Evolutionary conservation across 53 echinoderm and acorn worm genomes (phyloP).

Genomic region (Temnopleurus reevesii): DNA sequence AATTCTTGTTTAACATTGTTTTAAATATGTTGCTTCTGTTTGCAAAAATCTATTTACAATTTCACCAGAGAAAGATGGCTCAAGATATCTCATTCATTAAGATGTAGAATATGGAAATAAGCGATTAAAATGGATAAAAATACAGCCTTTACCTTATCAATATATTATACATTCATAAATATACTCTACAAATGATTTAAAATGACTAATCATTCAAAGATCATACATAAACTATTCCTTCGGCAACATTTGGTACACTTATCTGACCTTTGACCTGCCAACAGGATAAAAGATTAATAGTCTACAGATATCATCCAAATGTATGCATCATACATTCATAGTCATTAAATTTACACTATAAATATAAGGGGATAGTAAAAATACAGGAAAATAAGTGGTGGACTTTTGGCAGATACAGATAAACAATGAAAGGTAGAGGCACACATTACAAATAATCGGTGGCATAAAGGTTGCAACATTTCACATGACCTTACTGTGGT

Average conservation of each 20-base stretch:
- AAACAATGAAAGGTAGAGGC: background rate
- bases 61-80: constrained; percentile 60
- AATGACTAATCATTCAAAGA: background rate
- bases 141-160: constrained; percentile 14
- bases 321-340: too few relatives aligned
- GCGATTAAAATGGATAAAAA: background rate
- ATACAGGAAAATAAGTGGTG: too few relatives aligned
- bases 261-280: too few relatives aligned
- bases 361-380: too few relatives aligned
- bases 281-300: too few relatives aligned
- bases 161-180: constrained; percentile 7
- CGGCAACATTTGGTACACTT: too few relatives aligned
- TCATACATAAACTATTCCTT: too few relatives aligned
- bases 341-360: too few relatives aligned
- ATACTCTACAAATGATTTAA: background rate
- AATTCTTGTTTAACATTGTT: background rate
- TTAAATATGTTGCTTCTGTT: constrained; percentile 4
- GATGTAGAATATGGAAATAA: background rate
- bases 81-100: constrained; percentile 14
- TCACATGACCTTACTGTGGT: background rate
- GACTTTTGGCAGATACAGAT: too few relatives aligned
- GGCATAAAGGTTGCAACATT: background rate
- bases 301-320: too few relatives aligned
- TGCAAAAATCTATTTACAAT: constrained; percentile 16
- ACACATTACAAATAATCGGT: constrained; percentile 25